Evolutionary conservation across 92 coral and sea anemone genomes (phyloP), one percentile per base, ranked within the genome.

Genomic region (Porites evermanni): DNA sequence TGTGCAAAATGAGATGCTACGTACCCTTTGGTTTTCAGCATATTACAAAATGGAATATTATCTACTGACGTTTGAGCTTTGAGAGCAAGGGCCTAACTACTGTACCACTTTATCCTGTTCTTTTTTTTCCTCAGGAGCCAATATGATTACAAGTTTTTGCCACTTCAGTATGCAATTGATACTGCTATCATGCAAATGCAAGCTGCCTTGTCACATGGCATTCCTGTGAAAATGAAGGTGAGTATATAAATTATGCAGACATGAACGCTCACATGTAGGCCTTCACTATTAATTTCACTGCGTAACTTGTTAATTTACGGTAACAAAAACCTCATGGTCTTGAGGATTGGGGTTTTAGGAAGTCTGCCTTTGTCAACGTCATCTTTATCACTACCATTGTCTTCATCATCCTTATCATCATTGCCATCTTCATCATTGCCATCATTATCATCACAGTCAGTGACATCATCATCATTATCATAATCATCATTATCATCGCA

Each of bases 111-210:
- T 70, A 38, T 23, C 9, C 26, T 70, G 23, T 70, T 19, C 7
- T 53, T 10, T 58, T 18, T 69, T 29, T 69, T 26, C 18, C 29
- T 24, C 59, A 64, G 59, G 67, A 21, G 17, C 24, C 6, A 14
- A 21, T 76, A 76, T 59, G 16, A 12, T 58, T 0, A 4, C 11
- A 6, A 5, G 32, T 95, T 95, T 83, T 77, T 90, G 65, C 79
- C 82, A 8, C 79, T 95, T 17, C 98, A 95, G 75, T 95, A 95
- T 87, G 98, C 94, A 20, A 53, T 95, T 26, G 95, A 95, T 80
- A 94, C 91, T 92, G 95, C 97, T 52, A 92, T 95, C 18, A 80
- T 88, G 29, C 93, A 91, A 81, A 74, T 56, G 61, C 81, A 86
- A 60, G 70, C 94, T 6, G 84, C 78, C n/a, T 64, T 90, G n/a